These are phyloP conservation scores for Sphinx pinastri DNA, from an alignment of 2,888 invertebrate species.

Conservation along the genomic window DNA sequence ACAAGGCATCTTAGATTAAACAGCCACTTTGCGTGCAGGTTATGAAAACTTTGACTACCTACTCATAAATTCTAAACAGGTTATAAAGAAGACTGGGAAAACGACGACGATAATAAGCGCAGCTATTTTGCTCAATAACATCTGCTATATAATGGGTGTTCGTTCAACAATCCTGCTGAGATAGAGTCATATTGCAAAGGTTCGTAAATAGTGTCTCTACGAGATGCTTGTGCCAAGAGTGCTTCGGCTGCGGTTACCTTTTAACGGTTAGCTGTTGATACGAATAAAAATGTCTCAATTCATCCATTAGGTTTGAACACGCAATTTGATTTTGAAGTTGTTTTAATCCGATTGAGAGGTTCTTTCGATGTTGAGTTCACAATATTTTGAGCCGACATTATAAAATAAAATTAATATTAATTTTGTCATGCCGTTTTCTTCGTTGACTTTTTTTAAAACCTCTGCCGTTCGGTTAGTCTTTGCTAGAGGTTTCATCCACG, in stretches of 20 bases:
- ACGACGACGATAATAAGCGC: neutral
- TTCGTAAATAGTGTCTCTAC: slow-evolving; percentile 18
- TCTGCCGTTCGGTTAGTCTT: too few species aligned
- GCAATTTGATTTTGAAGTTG: neutral
- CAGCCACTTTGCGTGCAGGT: slow-evolving; percentile 6
- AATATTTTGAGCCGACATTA: too few species aligned
- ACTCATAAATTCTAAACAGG: neutral
- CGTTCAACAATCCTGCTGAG: slow-evolving; percentile 18
- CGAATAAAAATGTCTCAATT: slow-evolving; percentile 5
- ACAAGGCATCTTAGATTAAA: too few species aligned
- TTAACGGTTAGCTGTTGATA: neutral
- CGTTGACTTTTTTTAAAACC: neutral
- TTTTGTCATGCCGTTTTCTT: neutral
- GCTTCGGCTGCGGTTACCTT: slow-evolving; percentile 4
- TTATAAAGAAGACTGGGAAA: neutral
- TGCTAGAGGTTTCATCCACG: too few species aligned
- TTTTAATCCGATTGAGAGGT: neutral
- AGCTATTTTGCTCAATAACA: slow-evolving; percentile 6
- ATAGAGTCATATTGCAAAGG: slow-evolving; percentile 28
- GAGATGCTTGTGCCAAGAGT: slow-evolving; percentile 30
- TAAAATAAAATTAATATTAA: too few species aligned
- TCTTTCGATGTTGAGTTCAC: too few species aligned
- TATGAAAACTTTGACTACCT: neutral
- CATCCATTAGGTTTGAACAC: neutral
- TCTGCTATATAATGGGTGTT: neutral